A percentile compares a stretch with the other conserved stretches of the same genome.
Conservation (phyloP, 1,140 invertebrate genomes). For the Pseudobourletiella spinata region DNA sequence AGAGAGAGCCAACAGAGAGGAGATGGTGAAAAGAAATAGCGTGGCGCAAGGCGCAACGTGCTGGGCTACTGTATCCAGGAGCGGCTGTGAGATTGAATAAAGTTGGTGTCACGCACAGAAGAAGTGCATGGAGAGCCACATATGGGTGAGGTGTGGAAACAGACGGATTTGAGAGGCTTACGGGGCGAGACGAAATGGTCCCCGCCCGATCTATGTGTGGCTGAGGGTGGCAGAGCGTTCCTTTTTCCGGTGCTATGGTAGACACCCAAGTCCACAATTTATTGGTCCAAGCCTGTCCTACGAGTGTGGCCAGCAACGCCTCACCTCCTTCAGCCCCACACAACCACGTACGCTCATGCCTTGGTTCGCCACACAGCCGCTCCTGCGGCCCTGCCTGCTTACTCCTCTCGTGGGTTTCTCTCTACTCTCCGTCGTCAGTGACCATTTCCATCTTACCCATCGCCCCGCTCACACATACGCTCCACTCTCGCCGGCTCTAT, state of each 20-base stretch:
- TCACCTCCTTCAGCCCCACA: conserved; percentile 19
- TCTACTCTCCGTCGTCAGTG: too few relatives aligned
- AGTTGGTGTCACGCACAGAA: background rate
- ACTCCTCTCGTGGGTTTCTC: too few relatives aligned
- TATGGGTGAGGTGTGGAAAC: conserved; percentile 7
- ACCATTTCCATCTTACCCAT: too few relatives aligned
- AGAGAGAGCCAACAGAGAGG: too few relatives aligned
- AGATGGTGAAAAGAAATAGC: too few relatives aligned
- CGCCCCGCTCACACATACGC: too few relatives aligned
- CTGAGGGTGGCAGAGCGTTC: conserved; percentile 36
- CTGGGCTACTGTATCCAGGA: background rate
- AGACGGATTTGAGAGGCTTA: background rate
- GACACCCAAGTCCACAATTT: conserved; percentile 36
- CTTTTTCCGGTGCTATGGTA: conserved; percentile 32
- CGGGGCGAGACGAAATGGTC: conserved; percentile 5
- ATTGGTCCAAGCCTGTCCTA: conserved; percentile 29
- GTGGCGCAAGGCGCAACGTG: too few relatives aligned
- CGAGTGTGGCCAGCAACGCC: conserved; percentile 35
- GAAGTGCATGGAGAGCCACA: conserved; percentile 18
- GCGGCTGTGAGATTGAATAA: too few relatives aligned
- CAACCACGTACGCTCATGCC: too few relatives aligned
- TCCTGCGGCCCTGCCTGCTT: too few relatives aligned
- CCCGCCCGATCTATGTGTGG: conserved; percentile 26
- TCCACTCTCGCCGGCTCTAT: too few relatives aligned
- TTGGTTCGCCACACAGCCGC: too few relatives aligned